A percentile compares a stretch with the other conserved stretches of the same genome.
Evolutionary conservation across 1,140 invertebrate genomes (phyloP).

Genomic region (Ceratina calcarata): DNA sequence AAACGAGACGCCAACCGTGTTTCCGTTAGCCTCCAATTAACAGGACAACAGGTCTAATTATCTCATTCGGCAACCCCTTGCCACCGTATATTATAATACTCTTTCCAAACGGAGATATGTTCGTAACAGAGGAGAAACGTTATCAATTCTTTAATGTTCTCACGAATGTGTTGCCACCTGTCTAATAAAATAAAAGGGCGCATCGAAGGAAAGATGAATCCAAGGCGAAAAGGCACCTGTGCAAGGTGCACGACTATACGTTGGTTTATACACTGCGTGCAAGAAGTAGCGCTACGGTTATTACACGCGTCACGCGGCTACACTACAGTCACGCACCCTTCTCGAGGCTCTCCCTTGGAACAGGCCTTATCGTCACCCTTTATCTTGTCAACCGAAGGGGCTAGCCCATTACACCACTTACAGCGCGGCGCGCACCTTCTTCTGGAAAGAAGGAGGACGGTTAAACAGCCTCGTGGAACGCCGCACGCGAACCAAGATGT

Average conservation of each 20-base stretch:
- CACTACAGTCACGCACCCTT: slow-evolving; percentile 75
- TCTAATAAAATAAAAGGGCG: no score
- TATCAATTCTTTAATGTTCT: no score
- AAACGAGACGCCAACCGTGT: slow-evolving; percentile 5
- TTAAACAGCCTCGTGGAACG: slow-evolving; percentile 39
- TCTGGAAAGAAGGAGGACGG: slow-evolving; percentile 14
- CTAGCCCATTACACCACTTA: slow-evolving; percentile 77
- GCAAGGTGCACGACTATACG: slow-evolving; percentile 51
- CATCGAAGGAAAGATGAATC: slow-evolving; percentile 35
- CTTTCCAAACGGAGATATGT: no score
- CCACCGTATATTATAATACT: no score
- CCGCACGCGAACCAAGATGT: slow-evolving; percentile 40
- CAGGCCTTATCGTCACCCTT: slow-evolving; percentile 76
- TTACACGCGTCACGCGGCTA: slow-evolving; percentile 80
- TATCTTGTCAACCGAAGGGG: slow-evolving; percentile 77
- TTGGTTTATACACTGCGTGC: slow-evolving; percentile 66
- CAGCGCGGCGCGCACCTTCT: slow-evolving; percentile 25
- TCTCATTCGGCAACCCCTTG: no score
- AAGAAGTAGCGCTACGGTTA: slow-evolving; percentile 77
- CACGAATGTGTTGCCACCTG: no score
- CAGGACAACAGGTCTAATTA: no score
- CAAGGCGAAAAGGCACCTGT: slow-evolving; percentile 52
- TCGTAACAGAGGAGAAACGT: no score
- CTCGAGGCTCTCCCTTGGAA: slow-evolving; percentile 43
- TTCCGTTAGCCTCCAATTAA: slow-evolving; percentile 13